Evolutionary conservation across 2,797 vertebrate species (phyloP), one percentile per base, ranked within the genome.

Genomic region (Danio choprae): DNA sequence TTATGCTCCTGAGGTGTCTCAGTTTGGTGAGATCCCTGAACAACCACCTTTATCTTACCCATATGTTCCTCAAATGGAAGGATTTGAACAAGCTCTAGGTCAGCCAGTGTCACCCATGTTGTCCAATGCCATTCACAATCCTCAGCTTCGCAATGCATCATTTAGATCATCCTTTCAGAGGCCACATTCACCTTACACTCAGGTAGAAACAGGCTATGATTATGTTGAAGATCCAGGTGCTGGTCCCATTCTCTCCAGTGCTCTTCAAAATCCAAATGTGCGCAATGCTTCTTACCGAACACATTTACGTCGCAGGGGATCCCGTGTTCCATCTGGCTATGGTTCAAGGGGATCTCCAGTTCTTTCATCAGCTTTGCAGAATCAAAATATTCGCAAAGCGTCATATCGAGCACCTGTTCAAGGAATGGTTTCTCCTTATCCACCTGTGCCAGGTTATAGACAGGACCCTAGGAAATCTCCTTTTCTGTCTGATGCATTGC

Each of bases 151-250:
- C 46, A 91, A 87, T 86, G 90, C 92, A 59, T 91, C 92, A 38
- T 93, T 86, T 85, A 81, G 81, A 10, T 88, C 92, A 44, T 87
- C 91, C 15, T 81, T 93, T 81, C 92, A 89, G 43, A 86, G 13
- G 74, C 88, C 91, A 29, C 70, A 84, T 41, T 90, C 90, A 43
- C 84, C 89, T 1, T 86, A 87, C 71, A 79, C 87, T 38, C 81
- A 84, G 44, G 81, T 91, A 59, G 85, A 91, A 59, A 89, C 87
- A 4, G 89, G 90, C 22, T 93, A 92, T 79, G 92, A 93, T 86
- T 89, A 93, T 79, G 91, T 91, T 55, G 87, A 91, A 41, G 93
- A 93, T 44, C 90, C 91, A 74, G 90, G 86, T 18, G 91, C 92
- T 5, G 77, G 86, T 16, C 91, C 92, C 2, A 68, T 94, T 48